Percentiles rank a stretch among this genome's conserved stretches.
phyloP scores from a whole-genome alignment of 2,888 invertebrate genomes.

The Orthosia gracilis region DNA sequence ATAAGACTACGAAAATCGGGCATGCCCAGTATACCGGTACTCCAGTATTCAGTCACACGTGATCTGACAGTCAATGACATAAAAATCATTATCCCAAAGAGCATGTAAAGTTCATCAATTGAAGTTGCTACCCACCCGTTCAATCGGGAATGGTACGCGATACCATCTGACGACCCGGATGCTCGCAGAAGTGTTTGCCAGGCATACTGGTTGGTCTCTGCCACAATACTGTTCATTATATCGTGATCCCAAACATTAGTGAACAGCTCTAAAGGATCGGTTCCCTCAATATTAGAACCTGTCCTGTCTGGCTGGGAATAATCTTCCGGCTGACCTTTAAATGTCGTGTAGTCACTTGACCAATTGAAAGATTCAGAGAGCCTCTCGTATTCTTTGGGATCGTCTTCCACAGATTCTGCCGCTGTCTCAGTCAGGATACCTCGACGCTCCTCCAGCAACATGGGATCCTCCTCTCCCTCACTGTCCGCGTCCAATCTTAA shows the following conservation, averaged over 20 bases:
- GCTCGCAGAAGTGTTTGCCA: slow-evolving; percentile 31
- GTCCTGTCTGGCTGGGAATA: slow-evolving; percentile 8
- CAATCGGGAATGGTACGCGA: slow-evolving; percentile 28
- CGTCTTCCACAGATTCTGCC: slow-evolving; percentile 6
- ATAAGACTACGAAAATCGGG: slow-evolving; percentile 39
- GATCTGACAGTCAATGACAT: slow-evolving; percentile 28
- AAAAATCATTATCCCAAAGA: slow-evolving; percentile 45
- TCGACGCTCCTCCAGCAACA: slow-evolving; percentile 19
- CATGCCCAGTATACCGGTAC: slow-evolving; percentile 33
- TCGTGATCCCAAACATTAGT: slow-evolving; percentile 32
- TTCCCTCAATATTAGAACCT: slow-evolving; percentile 36
- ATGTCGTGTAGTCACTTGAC: slow-evolving; percentile 23
- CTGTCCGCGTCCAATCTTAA: slow-evolving; percentile 25
- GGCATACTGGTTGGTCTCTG: slow-evolving; percentile 36
- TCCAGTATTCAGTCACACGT: slow-evolving; percentile 49
- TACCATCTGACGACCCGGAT: slow-evolving; percentile 25
- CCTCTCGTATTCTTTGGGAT: slow-evolving; percentile 15
- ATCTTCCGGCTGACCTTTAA: slow-evolving; percentile 19
- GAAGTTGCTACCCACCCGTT: slow-evolving; percentile 51
- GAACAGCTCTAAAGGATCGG: slow-evolving; percentile 26
- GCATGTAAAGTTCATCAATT: slow-evolving; percentile 42
- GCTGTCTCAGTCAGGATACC: slow-evolving; percentile 13
- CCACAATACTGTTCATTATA: slow-evolving; percentile 32
- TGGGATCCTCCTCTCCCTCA: slow-evolving; percentile 23
- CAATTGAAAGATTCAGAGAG: slow-evolving; percentile 17